Percentiles rank a stretch among this genome's conserved stretches.
Conservation (phyloP, 2,113 vertebrate species). For the Zosterops lateralis region DNA sequence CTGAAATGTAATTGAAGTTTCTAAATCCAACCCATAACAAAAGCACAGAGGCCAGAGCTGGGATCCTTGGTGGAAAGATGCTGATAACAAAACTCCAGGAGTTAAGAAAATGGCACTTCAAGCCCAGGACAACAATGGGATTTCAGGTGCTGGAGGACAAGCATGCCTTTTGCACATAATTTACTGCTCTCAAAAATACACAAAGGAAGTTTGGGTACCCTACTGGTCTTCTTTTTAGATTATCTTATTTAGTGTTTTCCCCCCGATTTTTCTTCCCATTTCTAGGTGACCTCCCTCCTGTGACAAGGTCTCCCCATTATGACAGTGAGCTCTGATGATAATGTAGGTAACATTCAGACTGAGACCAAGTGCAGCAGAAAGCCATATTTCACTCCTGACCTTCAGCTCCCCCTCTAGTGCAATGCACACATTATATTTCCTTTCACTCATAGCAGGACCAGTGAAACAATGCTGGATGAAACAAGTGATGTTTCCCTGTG, state of each 20-base stretch:
- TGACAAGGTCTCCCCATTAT: constrained; percentile 70
- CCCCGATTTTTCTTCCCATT: constrained; percentile 55
- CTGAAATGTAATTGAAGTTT: not conserved
- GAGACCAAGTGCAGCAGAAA: constrained; percentile 70
- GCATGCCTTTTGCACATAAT: not conserved
- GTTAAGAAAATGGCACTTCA: not conserved
- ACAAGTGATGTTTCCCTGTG: constrained; percentile 31
- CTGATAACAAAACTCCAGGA: not conserved
- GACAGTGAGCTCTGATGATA: constrained; percentile 69
- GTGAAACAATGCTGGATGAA: constrained; percentile 4
- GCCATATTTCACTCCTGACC: constrained; percentile 73
- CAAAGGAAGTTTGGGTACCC: constrained; percentile 40
- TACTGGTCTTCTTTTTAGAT: constrained; percentile 13
- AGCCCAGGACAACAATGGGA: not conserved
- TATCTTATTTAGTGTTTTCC: constrained; percentile 34
- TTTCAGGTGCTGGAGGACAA: constrained; percentile 8
- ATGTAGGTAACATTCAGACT: constrained; percentile 71
- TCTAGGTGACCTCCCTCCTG: constrained; percentile 63
- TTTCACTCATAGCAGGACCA: constrained; percentile 55
- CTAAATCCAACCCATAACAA: not conserved
- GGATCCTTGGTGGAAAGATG: not conserved
- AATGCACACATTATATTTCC: constrained; percentile 59
- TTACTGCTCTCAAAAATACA: constrained; percentile 9
- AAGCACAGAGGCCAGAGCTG: not conserved
- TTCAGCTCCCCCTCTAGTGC: constrained; percentile 70